These are phyloP conservation scores for Daubentonia madagascariensis DNA, from an alignment of 2,113 vertebrate species.

Conservation along the genomic window DNA sequence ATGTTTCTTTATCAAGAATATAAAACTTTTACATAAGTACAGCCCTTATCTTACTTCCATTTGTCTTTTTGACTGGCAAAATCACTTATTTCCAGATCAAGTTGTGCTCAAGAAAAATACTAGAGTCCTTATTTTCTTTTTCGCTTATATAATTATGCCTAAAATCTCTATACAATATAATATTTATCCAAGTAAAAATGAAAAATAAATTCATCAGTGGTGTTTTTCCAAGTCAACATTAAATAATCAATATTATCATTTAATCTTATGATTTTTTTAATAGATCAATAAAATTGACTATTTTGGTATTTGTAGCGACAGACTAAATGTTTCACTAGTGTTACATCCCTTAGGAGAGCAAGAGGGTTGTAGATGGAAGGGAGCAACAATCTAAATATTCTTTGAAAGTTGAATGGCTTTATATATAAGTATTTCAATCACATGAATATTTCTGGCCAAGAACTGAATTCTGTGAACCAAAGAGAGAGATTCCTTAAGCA, in stretches of 20 bases:
- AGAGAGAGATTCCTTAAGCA: background rate
- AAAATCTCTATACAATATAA: background rate
- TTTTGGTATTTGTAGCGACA: background rate
- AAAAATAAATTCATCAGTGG: background rate
- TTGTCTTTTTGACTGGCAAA: background rate
- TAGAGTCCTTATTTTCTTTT: background rate
- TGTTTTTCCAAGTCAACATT: background rate
- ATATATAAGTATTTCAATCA: background rate
- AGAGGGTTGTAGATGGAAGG: background rate
- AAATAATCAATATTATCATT: conserved; percentile 27
- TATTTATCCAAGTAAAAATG: background rate
- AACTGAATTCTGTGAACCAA: background rate
- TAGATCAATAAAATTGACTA: background rate
- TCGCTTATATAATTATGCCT: background rate
- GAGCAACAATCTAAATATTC: background rate
- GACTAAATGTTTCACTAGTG: background rate
- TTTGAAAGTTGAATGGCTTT: background rate
- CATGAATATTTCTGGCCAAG: background rate
- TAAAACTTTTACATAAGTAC: background rate
- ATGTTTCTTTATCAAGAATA: background rate
- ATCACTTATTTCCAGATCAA: background rate
- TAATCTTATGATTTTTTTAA: background rate
- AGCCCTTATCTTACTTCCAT: background rate
- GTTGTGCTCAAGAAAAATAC: background rate
- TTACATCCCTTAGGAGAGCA: background rate